Conservation (phyloP, 37 sponge, comb jelly and placozoan species). For the Diacarnus erythraeanus region DNA sequence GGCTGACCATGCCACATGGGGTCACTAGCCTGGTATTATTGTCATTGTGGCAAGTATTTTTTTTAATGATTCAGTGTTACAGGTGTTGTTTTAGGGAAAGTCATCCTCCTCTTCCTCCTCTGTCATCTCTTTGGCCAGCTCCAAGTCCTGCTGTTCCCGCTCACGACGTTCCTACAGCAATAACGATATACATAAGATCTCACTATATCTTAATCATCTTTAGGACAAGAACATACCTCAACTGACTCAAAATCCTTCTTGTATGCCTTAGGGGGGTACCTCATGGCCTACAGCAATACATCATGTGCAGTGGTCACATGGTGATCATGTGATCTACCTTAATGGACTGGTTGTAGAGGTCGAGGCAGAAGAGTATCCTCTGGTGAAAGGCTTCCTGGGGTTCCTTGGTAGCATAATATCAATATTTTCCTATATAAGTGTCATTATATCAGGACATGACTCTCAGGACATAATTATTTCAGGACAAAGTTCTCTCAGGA, state of each 20-base stretch:
- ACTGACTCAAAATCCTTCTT: slow-evolving; percentile 74
- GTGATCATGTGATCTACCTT: slow-evolving; percentile 49
- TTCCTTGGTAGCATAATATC: slow-evolving; percentile 93
- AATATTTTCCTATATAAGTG: slow-evolving; percentile 65
- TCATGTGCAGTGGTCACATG: neutral
- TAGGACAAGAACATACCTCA: slow-evolving; percentile 41
- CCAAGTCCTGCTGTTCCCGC: slow-evolving; percentile 86
- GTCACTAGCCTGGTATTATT: too few species aligned
- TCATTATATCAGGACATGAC: neutral
- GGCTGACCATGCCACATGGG: too few species aligned
- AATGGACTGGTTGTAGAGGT: slow-evolving; percentile 91
- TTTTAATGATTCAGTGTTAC: neutral
- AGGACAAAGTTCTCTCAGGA: too few species aligned
- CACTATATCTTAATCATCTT: too few species aligned
- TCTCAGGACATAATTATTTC: too few species aligned
- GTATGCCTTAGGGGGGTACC: slow-evolving; percentile 95
- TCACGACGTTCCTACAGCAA: slow-evolving; percentile 75
- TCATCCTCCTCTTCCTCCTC: slow-evolving; percentile 94
- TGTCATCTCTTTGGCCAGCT: slow-evolving; percentile 83
- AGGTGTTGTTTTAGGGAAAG: slow-evolving; percentile 27
- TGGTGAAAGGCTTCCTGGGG: slow-evolving; percentile 95
- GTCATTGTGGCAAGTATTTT: too few species aligned
- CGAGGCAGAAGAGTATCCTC: slow-evolving; percentile 90
- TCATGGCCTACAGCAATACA: slow-evolving; percentile 66
- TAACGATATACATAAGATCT: neutral